A percentile compares a stretch with the other conserved stretches of the same genome.
Evolutionary conservation across 35 echinoderm and acorn worm genomes (phyloP).

Genomic region (Ophioderma brevispina): DNA sequence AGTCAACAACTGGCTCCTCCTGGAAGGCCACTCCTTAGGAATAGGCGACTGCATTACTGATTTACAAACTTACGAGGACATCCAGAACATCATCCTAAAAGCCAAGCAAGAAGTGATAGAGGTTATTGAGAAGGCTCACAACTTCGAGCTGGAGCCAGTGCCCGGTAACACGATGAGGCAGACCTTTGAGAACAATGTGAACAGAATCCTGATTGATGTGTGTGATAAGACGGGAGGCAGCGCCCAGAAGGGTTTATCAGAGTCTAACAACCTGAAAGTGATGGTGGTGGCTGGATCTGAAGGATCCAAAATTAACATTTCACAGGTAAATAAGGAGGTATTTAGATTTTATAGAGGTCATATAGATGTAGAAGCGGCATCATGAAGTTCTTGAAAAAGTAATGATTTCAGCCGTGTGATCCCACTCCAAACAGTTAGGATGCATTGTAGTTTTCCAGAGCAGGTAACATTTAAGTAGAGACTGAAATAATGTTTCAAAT

Average conservation of each 20-base stretch:
- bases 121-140: conserved; percentile 99
- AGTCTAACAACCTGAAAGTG: conserved; percentile 97
- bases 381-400: no score
- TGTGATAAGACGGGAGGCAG: conserved; percentile 99
- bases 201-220: conserved; percentile 93
- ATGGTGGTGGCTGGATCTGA: conserved; percentile 99
- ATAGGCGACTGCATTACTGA: conserved; percentile 99
- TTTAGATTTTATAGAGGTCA: no score
- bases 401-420: no score
- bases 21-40: conserved; percentile 96
- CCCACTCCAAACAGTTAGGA: no score
- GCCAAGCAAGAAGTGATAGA: conserved; percentile 99
- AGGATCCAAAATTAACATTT: conserved; percentile 98
- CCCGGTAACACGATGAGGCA: conserved; percentile 96
- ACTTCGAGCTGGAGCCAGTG: conserved; percentile 88
- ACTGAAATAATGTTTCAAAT: no score
- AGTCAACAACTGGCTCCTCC: conserved; percentile 96
- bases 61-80: conserved; percentile 88
- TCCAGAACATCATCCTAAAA: conserved; percentile 94
- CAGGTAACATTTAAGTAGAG: no score
- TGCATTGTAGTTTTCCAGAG: no score
- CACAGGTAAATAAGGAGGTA: conserved; percentile 68
- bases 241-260: conserved; percentile 99
- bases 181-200: conserved; percentile 99
- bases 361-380: no score